Percentiles rank a stretch among this genome's conserved stretches.
Evolutionary conservation across 2,888 invertebrate genomes (phyloP).

Genomic region (Acrocyrtus sp.): DNA sequence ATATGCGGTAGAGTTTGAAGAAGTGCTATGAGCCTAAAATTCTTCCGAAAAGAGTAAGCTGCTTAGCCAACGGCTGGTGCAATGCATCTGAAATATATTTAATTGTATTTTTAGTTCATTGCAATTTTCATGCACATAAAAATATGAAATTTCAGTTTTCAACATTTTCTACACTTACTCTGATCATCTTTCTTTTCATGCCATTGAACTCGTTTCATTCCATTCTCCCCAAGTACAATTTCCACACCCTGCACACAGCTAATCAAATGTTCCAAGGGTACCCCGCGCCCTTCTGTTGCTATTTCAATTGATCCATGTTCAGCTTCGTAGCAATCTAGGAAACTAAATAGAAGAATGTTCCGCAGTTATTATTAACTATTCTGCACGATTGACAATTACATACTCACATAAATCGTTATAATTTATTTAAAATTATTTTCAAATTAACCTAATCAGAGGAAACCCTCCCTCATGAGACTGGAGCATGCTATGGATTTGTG

Average conservation of each 20-base stretch:
- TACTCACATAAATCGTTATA: slow-evolving; percentile 36
- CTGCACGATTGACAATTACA: slow-evolving; percentile 3
- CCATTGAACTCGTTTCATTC: slow-evolving; percentile 71
- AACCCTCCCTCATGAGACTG: slow-evolving; percentile 80
- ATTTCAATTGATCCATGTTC: slow-evolving; percentile 73
- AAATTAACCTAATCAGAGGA: slow-evolving; percentile 83
- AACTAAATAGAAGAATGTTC: slow-evolving; percentile 71
- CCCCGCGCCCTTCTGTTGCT: slow-evolving; percentile 74
- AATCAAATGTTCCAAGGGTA: slow-evolving; percentile 89
- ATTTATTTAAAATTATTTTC: too few relatives aligned
- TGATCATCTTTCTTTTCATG: slow-evolving; percentile 52
- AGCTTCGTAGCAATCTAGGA: slow-evolving; percentile 83
- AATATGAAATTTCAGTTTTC: not conserved
- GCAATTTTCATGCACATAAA: not conserved
- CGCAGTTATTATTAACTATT: too few relatives aligned
- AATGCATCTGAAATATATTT: not conserved
- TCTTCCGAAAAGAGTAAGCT: slow-evolving; percentile 82
- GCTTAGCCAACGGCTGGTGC: slow-evolving; percentile 64
- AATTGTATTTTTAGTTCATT: too few relatives aligned
- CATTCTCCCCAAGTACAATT: slow-evolving; percentile 69
- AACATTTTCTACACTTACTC: slow-evolving; percentile 30
- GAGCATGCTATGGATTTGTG: slow-evolving; percentile 75
- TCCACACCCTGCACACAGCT: slow-evolving; percentile 82
- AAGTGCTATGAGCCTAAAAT: slow-evolving; percentile 89
- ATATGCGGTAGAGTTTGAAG: slow-evolving; percentile 88